Conservation (phyloP, 2,113 vertebrate genomes). For the Falco punctatus region DNA sequence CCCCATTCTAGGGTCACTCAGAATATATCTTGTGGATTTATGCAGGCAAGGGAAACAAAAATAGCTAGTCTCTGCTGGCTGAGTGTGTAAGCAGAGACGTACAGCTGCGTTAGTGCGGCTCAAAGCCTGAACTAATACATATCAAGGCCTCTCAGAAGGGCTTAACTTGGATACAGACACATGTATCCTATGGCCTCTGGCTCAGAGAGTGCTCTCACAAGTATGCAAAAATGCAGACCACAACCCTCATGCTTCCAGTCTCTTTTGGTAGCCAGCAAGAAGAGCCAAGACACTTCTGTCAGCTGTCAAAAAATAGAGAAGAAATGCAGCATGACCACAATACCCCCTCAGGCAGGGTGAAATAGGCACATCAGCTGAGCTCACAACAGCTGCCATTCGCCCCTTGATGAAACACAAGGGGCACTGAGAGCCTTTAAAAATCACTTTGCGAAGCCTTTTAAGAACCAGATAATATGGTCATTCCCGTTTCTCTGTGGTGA, state of each 20-base stretch:
- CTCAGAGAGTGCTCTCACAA: background rate
- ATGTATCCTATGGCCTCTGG: background rate
- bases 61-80: background rate
- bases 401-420: background rate
- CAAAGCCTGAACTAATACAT: background rate
- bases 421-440: background rate
- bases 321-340: background rate
- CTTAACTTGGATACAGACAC: background rate
- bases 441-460: background rate
- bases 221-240: background rate
- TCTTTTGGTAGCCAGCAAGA: background rate
- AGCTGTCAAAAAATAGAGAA: background rate
- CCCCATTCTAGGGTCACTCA: background rate
- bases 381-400: background rate
- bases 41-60: background rate
- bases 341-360: background rate
- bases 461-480: background rate
- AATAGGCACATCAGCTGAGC: too few species aligned
- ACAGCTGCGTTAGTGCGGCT: background rate
- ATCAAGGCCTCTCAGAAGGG: background rate
- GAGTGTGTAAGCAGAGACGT: background rate
- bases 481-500: background rate
- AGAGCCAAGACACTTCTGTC: background rate
- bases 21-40: background rate
- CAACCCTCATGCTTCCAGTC: background rate